A percentile compares a stretch with the other conserved stretches of the same genome.
These are phyloP conservation scores for Hydropotes inermis DNA, from an alignment of 2,113 vertebrate species.

Conservation along the genomic window DNA sequence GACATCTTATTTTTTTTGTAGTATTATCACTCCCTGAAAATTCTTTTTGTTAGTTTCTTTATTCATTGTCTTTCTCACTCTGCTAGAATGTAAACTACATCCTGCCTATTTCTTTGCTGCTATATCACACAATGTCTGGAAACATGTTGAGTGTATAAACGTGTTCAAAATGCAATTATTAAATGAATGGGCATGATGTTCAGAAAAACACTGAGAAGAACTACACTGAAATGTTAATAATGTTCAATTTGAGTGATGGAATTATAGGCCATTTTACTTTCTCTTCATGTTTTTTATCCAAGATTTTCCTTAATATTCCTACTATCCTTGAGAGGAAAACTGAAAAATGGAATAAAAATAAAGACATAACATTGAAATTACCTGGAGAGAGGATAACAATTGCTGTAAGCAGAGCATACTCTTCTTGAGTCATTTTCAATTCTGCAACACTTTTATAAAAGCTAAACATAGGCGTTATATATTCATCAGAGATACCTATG, in stretches of 20 bases:
- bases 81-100: background rate
- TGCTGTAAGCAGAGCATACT: slow-evolving; percentile 95
- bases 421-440: slow-evolving; percentile 93
- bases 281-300: background rate
- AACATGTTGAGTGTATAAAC: background rate
- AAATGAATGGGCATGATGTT: background rate
- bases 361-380: slow-evolving; percentile 73
- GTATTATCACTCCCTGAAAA: background rate
- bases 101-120: background rate
- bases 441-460: slow-evolving; percentile 97
- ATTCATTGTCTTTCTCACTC: background rate
- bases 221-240: background rate
- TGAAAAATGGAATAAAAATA: background rate
- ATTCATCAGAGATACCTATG: slow-evolving; percentile 95
- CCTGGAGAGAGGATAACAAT: slow-evolving; percentile 97
- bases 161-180: background rate
- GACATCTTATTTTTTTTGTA: background rate
- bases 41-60: background rate
- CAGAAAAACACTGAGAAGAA: background rate
- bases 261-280: background rate
- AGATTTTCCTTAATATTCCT: background rate
- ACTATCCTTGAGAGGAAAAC: background rate
- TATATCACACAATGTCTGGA: background rate
- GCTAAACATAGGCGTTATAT: slow-evolving; percentile 96
- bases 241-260: background rate